Base-by-base conservation (phyloP, 30 jellyfish, hydroid and myxozoan species). In the Turritopsis rubra region DNA sequence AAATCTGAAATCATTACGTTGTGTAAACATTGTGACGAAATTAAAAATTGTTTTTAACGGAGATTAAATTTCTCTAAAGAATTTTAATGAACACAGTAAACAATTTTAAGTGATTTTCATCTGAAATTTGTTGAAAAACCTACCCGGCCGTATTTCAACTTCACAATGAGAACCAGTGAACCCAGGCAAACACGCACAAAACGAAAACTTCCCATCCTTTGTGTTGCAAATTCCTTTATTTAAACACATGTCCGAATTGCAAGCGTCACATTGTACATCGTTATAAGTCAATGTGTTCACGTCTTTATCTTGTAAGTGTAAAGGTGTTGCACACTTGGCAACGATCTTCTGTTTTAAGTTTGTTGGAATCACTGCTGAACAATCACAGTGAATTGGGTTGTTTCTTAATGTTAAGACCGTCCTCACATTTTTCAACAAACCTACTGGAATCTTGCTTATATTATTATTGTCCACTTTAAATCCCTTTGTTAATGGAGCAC, bases 371-470 rank as follows among this genome's bases (percentile, higher is more conserved):
- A 74, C 53, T 23, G 82, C 7, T 9, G 24, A 74, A 74, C 82
- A 74, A 30, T 74, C 82, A 74, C 82, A 74, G 17, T 74, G 82
- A n/a, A 74, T 26, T 21, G 53, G 53, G n/a, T 74, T 74, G 70
- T 23, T 18, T n/a, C 24, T 30, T 22, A 74, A 22, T 0, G 54
- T 74, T 20, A 74, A n/a, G 9, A 16, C 9, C 21, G 24, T 74
- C n/a, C 70, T 26, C 16, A n/a, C 7, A n/a, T 29, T 26, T 29
- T 23, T 23, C 41, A 74, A 74, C 16, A 74, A 1, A 13, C 27
- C 65, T 8, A 74, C 13, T n/a, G 82, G 82, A 4, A 74, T n/a
- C 65, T 30, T 74, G 28, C n/a, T 74, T 8, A 74, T 24, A 20
- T 74, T 26, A 70, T 74, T 74, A 22, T 26, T 23, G 24, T 74